These are phyloP conservation scores for Gila robusta DNA, from an alignment of 2,797 vertebrate genomes.

Conservation along the genomic window DNA sequence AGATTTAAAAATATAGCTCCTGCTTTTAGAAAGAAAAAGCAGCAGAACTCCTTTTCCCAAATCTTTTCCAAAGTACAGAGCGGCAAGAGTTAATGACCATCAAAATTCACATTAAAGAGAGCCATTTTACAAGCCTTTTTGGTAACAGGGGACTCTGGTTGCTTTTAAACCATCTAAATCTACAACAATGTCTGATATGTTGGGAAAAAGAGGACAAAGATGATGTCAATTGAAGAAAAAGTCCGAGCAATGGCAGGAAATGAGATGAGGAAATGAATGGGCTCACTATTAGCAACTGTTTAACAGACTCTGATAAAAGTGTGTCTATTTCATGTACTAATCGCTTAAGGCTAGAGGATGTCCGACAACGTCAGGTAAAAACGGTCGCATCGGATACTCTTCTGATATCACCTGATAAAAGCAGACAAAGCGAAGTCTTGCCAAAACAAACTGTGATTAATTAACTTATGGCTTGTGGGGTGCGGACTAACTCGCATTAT, in stretches of 20 bases:
- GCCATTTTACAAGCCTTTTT: neutral
- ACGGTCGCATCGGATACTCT: conserved; percentile 51
- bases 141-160: neutral
- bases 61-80: neutral
- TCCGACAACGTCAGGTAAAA: conserved; percentile 38
- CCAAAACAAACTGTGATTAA: conserved; percentile 79
- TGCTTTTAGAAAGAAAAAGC: neutral
- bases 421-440: conserved; percentile 61
- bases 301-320: conserved; percentile 54
- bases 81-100: neutral
- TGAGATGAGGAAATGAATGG: conserved; percentile 28
- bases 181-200: conserved; percentile 5
- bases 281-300: conserved; percentile 19
- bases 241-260: conserved; percentile 41
- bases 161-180: neutral
- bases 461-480: conserved; percentile 70
- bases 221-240: conserved; percentile 10
- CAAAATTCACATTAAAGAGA: neutral
- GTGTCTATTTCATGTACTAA: conserved; percentile 61
- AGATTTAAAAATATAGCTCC: conserved; percentile 24
- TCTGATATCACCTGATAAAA: conserved; percentile 65
- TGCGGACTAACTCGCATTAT: conserved; percentile 64
- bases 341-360: conserved; percentile 66
- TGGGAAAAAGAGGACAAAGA: conserved; percentile 6
- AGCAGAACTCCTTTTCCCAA: neutral